phyloP scores from a whole-genome alignment of 2,113 vertebrate species.

The Polyodon spathula region DNA sequence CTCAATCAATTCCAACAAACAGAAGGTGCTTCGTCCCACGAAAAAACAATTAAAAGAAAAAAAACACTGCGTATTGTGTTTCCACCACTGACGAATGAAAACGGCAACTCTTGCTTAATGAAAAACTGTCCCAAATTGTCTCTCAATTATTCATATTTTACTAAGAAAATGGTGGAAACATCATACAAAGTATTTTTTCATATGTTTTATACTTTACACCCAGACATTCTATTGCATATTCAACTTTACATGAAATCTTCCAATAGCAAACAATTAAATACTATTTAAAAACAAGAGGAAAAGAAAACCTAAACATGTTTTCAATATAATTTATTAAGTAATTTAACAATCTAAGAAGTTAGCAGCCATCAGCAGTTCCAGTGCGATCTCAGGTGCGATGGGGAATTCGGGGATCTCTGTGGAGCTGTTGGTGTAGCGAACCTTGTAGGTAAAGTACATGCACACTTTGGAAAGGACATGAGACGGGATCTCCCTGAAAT shows the following conservation, averaged over 20 bases:
- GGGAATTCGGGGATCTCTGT: slow-evolving; percentile 97
- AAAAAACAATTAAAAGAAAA: too few relatives aligned
- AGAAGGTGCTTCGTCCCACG: too few relatives aligned
- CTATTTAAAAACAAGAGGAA: slow-evolving; percentile 30
- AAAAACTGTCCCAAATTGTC: too few relatives aligned
- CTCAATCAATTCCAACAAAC: too few relatives aligned
- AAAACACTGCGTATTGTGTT: too few relatives aligned
- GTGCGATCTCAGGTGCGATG: slow-evolving; percentile 95
- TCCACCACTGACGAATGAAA: too few relatives aligned
- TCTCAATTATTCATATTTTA: too few relatives aligned
- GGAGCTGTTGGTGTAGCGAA: slow-evolving; percentile 97
- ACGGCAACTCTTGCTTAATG: too few relatives aligned
- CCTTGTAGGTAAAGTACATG: slow-evolving; percentile 99
- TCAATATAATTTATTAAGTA: slow-evolving; percentile 64
- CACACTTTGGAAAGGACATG: slow-evolving; percentile 97
- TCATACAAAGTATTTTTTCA: too few relatives aligned
- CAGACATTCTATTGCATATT: slow-evolving; percentile 17
- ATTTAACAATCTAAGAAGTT: slow-evolving; percentile 99
- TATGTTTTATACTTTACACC: slow-evolving; percentile 18
- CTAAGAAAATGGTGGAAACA: too few relatives aligned
- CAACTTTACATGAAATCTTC: slow-evolving; percentile 18
- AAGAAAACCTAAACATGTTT: slow-evolving; percentile 30
- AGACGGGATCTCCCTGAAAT: slow-evolving; percentile 96
- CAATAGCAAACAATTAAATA: slow-evolving; percentile 60
- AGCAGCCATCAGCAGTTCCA: slow-evolving; percentile 97